Evolutionary conservation across 2,888 invertebrate species (phyloP), one percentile per base, ranked within the genome.

Genomic region (Leucania comma): DNA sequence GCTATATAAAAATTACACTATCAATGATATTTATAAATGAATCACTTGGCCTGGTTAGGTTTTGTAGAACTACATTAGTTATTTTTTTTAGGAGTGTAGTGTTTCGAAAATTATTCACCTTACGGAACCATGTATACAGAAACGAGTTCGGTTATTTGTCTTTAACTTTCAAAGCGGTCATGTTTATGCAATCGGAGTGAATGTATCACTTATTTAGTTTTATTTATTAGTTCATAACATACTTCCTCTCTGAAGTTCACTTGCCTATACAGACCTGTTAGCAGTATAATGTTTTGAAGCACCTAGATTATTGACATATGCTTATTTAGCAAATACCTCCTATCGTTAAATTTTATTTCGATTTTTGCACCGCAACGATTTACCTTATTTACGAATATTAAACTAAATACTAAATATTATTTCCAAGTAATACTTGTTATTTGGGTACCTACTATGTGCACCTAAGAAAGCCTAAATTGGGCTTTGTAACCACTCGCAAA

Each of bases 161-260:
- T 62, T 3, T 17, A n/a, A 17, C 24, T 32, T 62, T 74, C 26
- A 42, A 32, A 17, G 10, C 29, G 22, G 35, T 53, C 42, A 35
- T 17, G 56, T 56, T 81, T 77, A 77, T 54, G 70, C 38, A 72
- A 75, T 60, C 53, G n/a, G 17, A 59, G 79, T 71, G 68, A 79
- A 77, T 76, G 72, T 75, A 73, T 75, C 2, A 26, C 38, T 22
- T 26, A 66, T 61, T 48, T 50, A 8, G 24, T 64, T 66, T 50
- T 61, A 48, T 60, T 64, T 35, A 50, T 17, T 38, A 26, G 50
- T 26, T 22, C 38, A 5, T 51, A 38, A 66, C 50, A 32, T 10
- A 51, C 66, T 66, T 66, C 66, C 50, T 38, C 8, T 29, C 26
- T 38, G 24, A 17, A 48, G n/a, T 58, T 26, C 14, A 24, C 14